These are phyloP conservation scores for Peromyscus nudipes DNA, from an alignment of 2,797 vertebrate genomes.

Conservation along the genomic window DNA sequence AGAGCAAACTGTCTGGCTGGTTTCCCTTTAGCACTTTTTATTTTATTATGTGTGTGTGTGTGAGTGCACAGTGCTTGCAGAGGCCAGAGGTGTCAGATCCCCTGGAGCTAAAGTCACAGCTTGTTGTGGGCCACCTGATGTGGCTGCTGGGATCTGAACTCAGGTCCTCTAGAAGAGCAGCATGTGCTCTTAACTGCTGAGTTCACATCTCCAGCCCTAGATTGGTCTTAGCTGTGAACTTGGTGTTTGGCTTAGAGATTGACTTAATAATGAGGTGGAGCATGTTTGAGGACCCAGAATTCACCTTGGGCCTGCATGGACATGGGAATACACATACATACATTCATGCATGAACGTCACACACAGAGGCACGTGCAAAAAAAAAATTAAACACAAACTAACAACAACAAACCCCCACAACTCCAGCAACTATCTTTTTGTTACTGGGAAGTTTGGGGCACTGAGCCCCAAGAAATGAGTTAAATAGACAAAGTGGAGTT, in stretches of 20 bases:
- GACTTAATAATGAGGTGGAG: neutral
- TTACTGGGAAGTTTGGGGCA: neutral
- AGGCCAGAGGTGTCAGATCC: neutral
- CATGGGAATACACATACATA: neutral
- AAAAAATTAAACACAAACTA: neutral
- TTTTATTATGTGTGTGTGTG: neutral
- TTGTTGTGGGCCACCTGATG: neutral
- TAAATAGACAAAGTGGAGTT: neutral
- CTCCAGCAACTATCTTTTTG: neutral
- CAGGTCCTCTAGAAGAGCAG: neutral
- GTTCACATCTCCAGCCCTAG: neutral
- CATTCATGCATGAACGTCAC: neutral
- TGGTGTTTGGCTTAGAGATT: neutral
- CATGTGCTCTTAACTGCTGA: neutral
- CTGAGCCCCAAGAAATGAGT: neutral
- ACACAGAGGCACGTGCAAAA: neutral
- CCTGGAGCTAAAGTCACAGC: neutral
- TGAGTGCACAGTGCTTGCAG: neutral
- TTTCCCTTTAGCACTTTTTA: neutral
- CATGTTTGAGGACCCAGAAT: neutral
- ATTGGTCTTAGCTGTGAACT: neutral
- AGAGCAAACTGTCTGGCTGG: neutral
- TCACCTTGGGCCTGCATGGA: neutral
- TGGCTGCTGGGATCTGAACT: neutral
- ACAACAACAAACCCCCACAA: neutral